Base-by-base conservation (phyloP, 1,140 invertebrate species). In the Drosophila persimilis region DNA sequence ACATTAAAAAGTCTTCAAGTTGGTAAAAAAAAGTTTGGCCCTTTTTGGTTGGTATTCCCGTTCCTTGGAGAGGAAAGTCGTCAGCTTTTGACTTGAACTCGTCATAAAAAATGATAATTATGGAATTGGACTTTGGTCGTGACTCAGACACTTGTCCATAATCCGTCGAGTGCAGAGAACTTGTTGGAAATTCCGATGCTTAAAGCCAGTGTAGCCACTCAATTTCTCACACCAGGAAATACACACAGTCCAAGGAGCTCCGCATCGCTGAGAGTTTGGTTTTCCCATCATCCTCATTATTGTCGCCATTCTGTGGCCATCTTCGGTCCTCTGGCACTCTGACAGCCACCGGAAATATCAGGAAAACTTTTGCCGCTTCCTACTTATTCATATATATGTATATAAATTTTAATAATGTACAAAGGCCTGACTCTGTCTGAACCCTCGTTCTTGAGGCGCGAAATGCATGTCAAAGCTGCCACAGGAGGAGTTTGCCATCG, bases 1-100 rank as follows among this genome's bases (percentile, higher is more conserved):
- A 80, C 73, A 77, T 80, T 81, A 63, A 64, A 77, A 61, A 58
- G 69, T 73, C 67, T 64, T 81, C 54, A 81, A 83, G 62, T 39
- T 39, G 9, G 58, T 44, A 39, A 48, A 69, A 17, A 17, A 80
- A 75, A 76, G 73, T 75, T 80, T 80, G 45, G 35, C 45, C 43
- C 35, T 58, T 29, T 20, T 55, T 58, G 9, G 41, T 15, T 35
- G 35, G 35, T 3, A 1, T 13, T n/a, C 43, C 13, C 22, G 13
- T 35, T 58, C 53, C 52, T 75, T 80, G 4, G 7, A 53, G 31
- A 17, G 43, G 17, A 13, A 17, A 77, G 67, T 61, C 54, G 52
- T 52, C 66, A 59, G 66, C 65, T 31, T 31, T 62, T 60, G 66
- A 51, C 60, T 63, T 59, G 76, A 77, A 73, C 55, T 73, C 56